Conservation (phyloP, 2,797 vertebrate genomes). For the Alca torda region DNA sequence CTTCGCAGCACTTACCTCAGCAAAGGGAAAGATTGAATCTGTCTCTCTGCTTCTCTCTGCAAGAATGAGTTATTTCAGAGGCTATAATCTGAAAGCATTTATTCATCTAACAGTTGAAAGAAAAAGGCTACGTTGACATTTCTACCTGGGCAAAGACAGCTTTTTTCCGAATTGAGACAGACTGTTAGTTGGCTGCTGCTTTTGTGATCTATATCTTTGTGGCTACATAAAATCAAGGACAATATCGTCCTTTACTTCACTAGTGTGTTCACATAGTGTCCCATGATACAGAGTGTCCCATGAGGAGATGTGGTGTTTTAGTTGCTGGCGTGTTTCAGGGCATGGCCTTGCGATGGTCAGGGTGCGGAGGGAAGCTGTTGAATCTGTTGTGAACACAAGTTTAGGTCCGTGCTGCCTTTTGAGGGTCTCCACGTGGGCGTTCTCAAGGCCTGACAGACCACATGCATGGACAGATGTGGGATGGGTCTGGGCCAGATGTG, state of each 20-base stretch:
- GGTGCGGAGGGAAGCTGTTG: neutral
- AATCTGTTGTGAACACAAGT: neutral
- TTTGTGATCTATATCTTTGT: conserved; percentile 55
- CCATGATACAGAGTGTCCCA: neutral
- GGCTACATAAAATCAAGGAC: conserved; percentile 44
- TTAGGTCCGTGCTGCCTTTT: neutral
- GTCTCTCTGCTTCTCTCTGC: neutral
- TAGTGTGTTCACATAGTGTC: neutral
- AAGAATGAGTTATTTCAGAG: conserved; percentile 17
- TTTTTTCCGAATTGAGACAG: conserved; percentile 58
- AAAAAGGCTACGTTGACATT: conserved; percentile 32
- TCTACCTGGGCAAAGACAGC: conserved; percentile 68
- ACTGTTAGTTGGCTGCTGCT: conserved; percentile 39
- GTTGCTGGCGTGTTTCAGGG: neutral
- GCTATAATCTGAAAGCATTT: conserved; percentile 65
- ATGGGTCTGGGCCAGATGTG: neutral
- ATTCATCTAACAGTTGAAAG: conserved; percentile 59
- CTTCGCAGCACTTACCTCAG: neutral
- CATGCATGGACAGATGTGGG: neutral
- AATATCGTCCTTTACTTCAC: conserved; percentile 51
- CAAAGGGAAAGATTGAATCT: neutral
- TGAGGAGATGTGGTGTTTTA: neutral
- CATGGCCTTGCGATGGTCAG: neutral
- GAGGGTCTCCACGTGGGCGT: accelerated
- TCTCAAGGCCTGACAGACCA: neutral